phyloP scores from a whole-genome alignment of 2,888 invertebrate genomes.

The Tetragonisca angustula region DNA sequence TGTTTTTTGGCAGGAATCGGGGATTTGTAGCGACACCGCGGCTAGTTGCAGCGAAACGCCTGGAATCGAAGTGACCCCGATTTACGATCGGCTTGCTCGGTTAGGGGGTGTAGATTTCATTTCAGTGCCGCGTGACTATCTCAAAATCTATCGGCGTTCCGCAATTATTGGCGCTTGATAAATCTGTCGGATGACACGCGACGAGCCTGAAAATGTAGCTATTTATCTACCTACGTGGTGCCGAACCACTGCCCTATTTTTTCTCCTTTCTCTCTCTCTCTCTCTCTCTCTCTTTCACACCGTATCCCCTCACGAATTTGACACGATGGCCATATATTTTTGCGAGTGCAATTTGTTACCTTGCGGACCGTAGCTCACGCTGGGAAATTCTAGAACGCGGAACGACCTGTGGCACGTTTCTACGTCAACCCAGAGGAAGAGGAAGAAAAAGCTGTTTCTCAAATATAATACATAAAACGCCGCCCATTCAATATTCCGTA shows the following conservation, averaged over 20 bases:
- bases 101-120: constrained; percentile 35
- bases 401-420: background rate
- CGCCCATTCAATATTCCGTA: background rate
- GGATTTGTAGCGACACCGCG: constrained; percentile 10
- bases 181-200: constrained; percentile 39
- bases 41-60: background rate
- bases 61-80: constrained; percentile 44
- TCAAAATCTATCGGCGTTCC: constrained; percentile 43
- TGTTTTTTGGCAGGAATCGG: constrained; percentile 12
- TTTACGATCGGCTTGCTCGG: constrained; percentile 34
- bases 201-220: constrained; percentile 27
- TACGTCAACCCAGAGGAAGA: background rate
- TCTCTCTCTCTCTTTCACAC: background rate
- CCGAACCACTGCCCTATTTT: background rate
- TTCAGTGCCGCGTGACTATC: constrained; percentile 29
- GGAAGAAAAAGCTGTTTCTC: background rate
- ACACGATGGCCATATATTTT: background rate
- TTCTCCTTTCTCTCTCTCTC: background rate
- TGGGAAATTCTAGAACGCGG: background rate
- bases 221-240: constrained; percentile 1
- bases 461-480: background rate
- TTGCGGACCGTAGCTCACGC: background rate
- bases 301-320: constrained; percentile 3
- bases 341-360: background rate
- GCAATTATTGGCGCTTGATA: constrained; percentile 53